Evolutionary conservation across 2,797 vertebrate species (phyloP).

Genomic region (Falco biarmicus): DNA sequence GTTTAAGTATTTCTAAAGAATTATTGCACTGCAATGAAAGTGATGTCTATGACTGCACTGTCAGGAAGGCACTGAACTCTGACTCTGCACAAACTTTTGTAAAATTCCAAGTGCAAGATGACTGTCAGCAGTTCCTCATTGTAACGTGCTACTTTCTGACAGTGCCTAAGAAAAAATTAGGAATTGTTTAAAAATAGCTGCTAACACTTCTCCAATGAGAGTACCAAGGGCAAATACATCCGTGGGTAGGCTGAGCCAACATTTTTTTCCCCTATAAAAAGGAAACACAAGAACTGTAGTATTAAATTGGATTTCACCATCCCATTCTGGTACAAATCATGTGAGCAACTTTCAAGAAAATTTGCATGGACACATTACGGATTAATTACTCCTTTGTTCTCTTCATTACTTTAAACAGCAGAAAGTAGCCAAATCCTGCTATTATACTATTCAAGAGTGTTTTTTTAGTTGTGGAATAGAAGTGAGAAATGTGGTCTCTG

Average conservation of each 20-base stretch:
- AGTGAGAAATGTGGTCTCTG: neutral
- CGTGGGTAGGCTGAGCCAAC: neutral
- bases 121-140: neutral
- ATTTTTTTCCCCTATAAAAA: neutral
- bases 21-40: accelerated
- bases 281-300: neutral
- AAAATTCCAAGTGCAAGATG: neutral
- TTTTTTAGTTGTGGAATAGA: neutral
- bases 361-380: accelerated
- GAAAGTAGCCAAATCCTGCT: neutral
- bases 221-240: neutral
- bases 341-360: neutral
- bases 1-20: neutral
- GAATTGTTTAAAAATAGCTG: neutral
- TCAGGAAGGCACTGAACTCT: neutral
- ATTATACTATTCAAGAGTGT: accelerated
- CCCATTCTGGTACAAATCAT: accelerated
- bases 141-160: neutral
- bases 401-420: neutral
- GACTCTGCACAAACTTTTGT: neutral
- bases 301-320: neutral
- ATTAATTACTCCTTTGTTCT: neutral
- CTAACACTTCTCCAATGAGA: neutral
- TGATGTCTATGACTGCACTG: accelerated
- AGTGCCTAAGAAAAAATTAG: neutral